A percentile compares a stretch with the other conserved stretches of the same genome.
These are phyloP conservation scores for Muscicapa comitata DNA, from an alignment of 2,797 vertebrate genomes.

Conservation along the genomic window DNA sequence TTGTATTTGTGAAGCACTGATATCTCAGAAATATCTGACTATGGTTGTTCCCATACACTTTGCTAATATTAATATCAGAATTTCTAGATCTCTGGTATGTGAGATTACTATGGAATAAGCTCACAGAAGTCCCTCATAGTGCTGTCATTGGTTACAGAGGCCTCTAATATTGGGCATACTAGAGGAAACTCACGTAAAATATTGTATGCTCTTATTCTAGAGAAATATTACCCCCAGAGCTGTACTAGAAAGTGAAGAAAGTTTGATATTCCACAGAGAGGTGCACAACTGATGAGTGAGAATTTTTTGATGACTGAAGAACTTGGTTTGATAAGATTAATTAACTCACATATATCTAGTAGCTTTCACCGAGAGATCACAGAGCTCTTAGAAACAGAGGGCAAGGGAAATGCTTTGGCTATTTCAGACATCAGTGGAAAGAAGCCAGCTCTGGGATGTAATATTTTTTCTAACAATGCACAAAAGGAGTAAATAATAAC, in stretches of 20 bases:
- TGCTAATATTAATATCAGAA: not conserved
- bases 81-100: not conserved
- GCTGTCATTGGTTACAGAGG: not conserved
- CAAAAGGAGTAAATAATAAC: not conserved
- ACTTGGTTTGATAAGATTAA: not conserved
- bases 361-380: constrained; percentile 2
- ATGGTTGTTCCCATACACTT: not conserved
- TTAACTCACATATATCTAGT: not conserved
- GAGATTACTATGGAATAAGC: not conserved
- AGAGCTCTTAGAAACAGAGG: not conserved
- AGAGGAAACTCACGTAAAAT: not conserved
- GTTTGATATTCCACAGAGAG: not conserved
- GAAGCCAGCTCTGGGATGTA: not conserved
- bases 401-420: not conserved
- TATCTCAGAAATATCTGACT: not conserved
- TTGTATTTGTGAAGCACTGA: not conserved
- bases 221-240: not conserved
- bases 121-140: not conserved
- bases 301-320: not conserved
- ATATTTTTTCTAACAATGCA: not conserved
- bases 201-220: not conserved
- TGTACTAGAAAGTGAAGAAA: not conserved
- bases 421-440: not conserved
- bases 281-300: not conserved
- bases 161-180: not conserved